Evolutionary conservation across 2,888 invertebrate species (phyloP), one percentile per base, ranked within the genome.

Genomic region (Aspidiotus rigidus): DNA sequence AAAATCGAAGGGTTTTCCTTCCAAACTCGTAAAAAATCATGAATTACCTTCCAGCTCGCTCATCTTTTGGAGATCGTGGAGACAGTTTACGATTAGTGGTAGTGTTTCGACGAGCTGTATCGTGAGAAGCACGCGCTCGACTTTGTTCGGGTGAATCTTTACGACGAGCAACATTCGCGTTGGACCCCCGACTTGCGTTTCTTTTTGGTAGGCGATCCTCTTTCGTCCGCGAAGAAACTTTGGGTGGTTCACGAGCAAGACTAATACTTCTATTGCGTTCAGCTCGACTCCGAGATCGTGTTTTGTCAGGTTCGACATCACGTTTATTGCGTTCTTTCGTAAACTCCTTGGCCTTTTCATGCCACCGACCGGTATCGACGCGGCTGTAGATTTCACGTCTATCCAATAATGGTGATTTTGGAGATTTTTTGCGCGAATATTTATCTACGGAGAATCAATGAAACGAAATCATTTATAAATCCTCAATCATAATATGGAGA

Each of bases 321-420:
- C 54, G 53, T 44, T 59, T 57, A 39, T 16, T 59, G 59, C 66
- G 66, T 28, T 66, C 66, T 49, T 57, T 66, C n/a, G 17, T 49
- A n/a, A 39, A n/a, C 49, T 66, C 66, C 42, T 66, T 66, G 28
- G 66, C 66, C 59, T 66, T 66, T 8, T 66, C 66, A 59, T 66
- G 66, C 66, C 66, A 66, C 11, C 66, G 66, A 49, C 66, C 49
- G 39, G 66, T 66, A 16, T 66, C 66, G 10, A 56, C 28, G 15
- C 66, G 17, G 39, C 59, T 66, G 49, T 66, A 66, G 16, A 66
- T 42, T 57, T 66, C 66, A n/a, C 59, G 57, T 13, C 59, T 66
- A 17, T 66, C 66, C 44, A 66, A 49, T 41, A 59, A 66, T 11
- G 66, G 66, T 15, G 66, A 66, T 56, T 55, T 28, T 41, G 42